These are phyloP conservation scores for Erythrocercus mccallii DNA, from an alignment of 2,113 vertebrate genomes.

Conservation along the genomic window DNA sequence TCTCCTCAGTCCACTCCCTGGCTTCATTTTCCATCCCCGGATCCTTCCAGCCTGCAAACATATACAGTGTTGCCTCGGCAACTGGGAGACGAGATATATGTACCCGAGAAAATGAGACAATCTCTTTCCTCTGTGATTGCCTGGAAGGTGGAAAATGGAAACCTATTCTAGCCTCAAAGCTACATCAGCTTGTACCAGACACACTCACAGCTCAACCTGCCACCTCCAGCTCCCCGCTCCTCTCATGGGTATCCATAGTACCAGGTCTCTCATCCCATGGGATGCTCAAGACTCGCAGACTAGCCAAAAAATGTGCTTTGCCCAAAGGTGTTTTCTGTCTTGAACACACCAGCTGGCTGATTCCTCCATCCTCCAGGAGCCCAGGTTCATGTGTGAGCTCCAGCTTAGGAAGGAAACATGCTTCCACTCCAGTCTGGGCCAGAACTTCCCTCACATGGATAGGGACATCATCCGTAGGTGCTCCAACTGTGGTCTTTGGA, in stretches of 20 bases:
- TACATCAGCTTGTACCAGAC: neutral
- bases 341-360: rapidly evolving
- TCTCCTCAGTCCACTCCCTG: slow-evolving; percentile 61
- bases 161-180: neutral
- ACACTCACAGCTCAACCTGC: neutral
- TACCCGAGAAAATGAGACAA: slow-evolving; percentile 41
- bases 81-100: slow-evolving; percentile 58
- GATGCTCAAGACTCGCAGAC: neutral
- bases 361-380: neutral
- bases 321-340: neutral
- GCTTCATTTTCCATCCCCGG: slow-evolving; percentile 66
- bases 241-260: rapidly evolving
- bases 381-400: neutral
- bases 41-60: slow-evolving; percentile 74
- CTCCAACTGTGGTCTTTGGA: rapidly evolving
- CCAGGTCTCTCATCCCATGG: neutral
- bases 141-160: slow-evolving; percentile 36
- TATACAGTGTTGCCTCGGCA: slow-evolving; percentile 65
- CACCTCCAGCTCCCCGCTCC: neutral
- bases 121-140: slow-evolving; percentile 27
- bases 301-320: neutral
- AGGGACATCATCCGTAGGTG: neutral
- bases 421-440: neutral
- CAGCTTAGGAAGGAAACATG: rapidly evolving
- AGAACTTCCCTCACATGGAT: neutral